These are phyloP conservation scores for Porites divaricata DNA, from an alignment of 92 coral and sea anemone species.

Conservation along the genomic window DNA sequence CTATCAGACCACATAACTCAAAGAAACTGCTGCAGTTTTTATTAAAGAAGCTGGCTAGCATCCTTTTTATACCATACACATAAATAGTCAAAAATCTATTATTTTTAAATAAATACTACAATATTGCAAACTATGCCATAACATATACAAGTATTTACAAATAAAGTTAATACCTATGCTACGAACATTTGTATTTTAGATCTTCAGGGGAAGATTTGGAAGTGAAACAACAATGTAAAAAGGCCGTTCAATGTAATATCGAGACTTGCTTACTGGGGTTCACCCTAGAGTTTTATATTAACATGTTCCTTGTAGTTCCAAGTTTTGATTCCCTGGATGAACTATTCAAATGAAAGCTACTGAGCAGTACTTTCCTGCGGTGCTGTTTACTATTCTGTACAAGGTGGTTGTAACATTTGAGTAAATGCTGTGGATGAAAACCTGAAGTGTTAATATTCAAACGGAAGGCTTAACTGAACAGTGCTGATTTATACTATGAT, in stretches of 20 bases:
- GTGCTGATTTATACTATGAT: too few species aligned
- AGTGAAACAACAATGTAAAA: not conserved
- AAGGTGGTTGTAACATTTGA: too few species aligned
- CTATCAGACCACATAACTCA: not conserved
- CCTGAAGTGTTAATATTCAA: too few species aligned
- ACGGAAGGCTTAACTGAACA: too few species aligned
- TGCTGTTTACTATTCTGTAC: too few species aligned
- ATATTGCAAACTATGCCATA: conserved; percentile 3
- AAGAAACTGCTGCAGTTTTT: not conserved
- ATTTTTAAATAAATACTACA: conserved; percentile 12
- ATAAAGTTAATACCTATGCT: not conserved
- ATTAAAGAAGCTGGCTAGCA: not conserved
- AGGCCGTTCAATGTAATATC: not conserved
- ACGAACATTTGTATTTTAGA: not conserved
- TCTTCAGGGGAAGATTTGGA: not conserved
- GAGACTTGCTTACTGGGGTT: too few species aligned
- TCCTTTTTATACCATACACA: not conserved
- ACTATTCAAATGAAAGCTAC: too few species aligned
- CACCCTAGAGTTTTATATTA: too few species aligned
- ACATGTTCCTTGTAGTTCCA: too few species aligned
- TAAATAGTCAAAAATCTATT: not conserved
- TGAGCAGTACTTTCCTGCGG: too few species aligned
- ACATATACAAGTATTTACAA: not conserved
- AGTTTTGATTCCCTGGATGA: too few species aligned
- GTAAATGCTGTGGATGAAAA: too few species aligned